Base-by-base conservation (phyloP, 2,888 invertebrate species). In the Morpho deidamia region DNA sequence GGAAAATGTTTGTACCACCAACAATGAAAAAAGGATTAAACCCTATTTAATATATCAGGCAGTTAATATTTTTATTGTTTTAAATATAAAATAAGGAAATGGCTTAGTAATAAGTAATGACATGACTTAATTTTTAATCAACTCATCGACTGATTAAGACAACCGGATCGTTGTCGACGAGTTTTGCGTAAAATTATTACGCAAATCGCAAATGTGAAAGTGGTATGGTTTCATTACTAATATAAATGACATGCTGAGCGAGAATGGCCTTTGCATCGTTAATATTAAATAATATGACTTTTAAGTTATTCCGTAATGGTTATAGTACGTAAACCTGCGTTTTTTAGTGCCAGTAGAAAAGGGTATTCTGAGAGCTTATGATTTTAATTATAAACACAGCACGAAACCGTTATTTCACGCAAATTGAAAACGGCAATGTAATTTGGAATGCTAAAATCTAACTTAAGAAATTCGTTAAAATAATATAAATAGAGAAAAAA, bases 121-220 rank as follows among this genome's bases (percentile, higher is more conserved):
- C 23, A 23, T 23, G 23, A 39, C 7, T 39, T 39, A n/a, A 11
- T 37, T 37, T 37, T 35, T 35, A 23, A 49, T 14, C 35, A 34
- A 14, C 41, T 42, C 41, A 49, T 42, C 49, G 49, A 23, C 32
- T 14, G 41, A 49, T 49, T 49, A 41, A 37, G 33, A 41, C 41
- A 55, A 46, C 51, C 51, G 51, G 51, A 51, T 42, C 35, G 43
- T 40, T 42, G 49, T 49, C 55, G 50, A 53, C 54, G 38, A 39
- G 51, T 54, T 61, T 54, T 40, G 60, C 55, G 56, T 58, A 54
- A 54, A 33, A 55, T 61, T 61, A 59, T 49, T 49, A 49, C 49
- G 49, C 49, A 49, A 49, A 49, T 49, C 58, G 50, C 59, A 55
- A 61, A 54, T 51, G 59, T 59, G 61, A 61, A 61, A 61, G 61